phyloP scores from a whole-genome alignment of 1,140 invertebrate genomes.

The Trichonephila clavata region DNA sequence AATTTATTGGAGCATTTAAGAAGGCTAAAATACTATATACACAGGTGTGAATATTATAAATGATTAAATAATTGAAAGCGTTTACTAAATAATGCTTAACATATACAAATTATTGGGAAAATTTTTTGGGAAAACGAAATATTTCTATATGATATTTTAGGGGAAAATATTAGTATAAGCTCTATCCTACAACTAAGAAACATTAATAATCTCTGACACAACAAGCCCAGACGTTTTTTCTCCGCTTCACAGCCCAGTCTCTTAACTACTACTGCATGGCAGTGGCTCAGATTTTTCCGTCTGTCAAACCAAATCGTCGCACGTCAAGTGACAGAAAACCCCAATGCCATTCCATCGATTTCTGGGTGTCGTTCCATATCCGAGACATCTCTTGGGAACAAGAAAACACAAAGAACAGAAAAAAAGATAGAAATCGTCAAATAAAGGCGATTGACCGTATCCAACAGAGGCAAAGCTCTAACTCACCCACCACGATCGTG shows the following conservation, averaged over 20 bases:
- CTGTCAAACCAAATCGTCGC: neutral
- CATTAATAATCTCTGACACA: too few species aligned
- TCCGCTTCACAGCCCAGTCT: neutral
- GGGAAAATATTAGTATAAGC: too few species aligned
- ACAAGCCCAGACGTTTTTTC: too few species aligned
- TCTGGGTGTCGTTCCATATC: constrained; percentile 7
- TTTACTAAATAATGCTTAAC: too few species aligned
- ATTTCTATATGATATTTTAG: too few species aligned
- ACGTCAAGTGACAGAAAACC: neutral
- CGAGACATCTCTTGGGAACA: constrained; percentile 23
- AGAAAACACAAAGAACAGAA: neutral
- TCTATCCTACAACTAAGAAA: too few species aligned
- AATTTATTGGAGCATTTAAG: too few species aligned
- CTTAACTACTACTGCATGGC: neutral
- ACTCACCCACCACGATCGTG: neutral
- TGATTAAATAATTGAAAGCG: too few species aligned
- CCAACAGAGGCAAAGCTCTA: neutral
- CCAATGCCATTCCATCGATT: neutral
- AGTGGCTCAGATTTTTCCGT: neutral
- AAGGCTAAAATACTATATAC: too few species aligned
- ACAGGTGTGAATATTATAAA: too few species aligned
- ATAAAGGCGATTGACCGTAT: constrained; percentile 55
- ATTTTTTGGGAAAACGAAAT: too few species aligned
- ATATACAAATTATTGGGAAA: too few species aligned
- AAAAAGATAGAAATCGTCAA: constrained; percentile 5